Base-by-base conservation (phyloP, 2,797 vertebrate genomes). In the Catharus ustulatus region DNA sequence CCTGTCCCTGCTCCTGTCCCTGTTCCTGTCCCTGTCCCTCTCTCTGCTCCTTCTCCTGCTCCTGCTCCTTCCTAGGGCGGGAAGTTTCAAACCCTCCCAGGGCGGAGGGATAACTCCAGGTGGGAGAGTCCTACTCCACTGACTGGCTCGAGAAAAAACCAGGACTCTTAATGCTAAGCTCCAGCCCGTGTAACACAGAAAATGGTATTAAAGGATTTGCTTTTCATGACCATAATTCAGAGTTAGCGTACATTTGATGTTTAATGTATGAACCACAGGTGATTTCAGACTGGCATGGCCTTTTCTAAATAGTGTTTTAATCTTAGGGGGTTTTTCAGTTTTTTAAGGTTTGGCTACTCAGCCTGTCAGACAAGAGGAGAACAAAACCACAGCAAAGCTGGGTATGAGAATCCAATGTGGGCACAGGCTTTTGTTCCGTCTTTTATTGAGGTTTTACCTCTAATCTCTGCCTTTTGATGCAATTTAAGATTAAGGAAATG, bases 231-330 rank as follows among this genome's bases (percentile, higher is more conserved):
- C 97, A 96, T 97, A 98, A 98, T 98, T 98, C 97, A 97, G 97
- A 97, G 97, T 97, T 98, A 98, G 97, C 97, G 95, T 97, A 97
- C 97, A 97, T 97, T 98, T 97, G 97, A 98, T 98, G 98, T 98
- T 98, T 98, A 98, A 98, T 97, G 98, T 97, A 98, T 98, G 98
- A 98, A 96, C 96, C 96, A 96, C 97, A 97, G 97, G 97, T 98
- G 98, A 98, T 96, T 98, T 97, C 97, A 97, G 96, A 96, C 97
- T 96, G 94, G 92, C 55, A 75, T 11, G 80, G 97, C 94, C 96
- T 97, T 98, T 97, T 97, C 98, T 98, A 98, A 98, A 98, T 97
- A 98, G 97, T 94, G 95, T 98, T 98, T 98, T 98, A 98, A 98
- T 98, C 97, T 98, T 96, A 95, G 94, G 95, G 92, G 80, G 2